These are phyloP conservation scores for Mantis religiosa DNA, from an alignment of 2,888 invertebrate species.

Conservation along the genomic window DNA sequence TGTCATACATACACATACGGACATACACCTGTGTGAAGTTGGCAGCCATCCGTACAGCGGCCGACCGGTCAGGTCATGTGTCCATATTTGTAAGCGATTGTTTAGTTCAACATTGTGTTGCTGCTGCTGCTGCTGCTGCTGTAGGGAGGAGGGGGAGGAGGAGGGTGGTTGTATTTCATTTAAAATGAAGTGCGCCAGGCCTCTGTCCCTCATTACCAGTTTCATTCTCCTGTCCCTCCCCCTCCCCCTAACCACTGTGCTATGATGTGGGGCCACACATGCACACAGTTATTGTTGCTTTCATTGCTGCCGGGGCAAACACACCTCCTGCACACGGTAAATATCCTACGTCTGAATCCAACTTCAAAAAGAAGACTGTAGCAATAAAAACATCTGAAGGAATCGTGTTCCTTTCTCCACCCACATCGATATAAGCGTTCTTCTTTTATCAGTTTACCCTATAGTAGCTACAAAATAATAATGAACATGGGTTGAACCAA, in stretches of 20 bases:
- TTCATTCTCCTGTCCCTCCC: neutral
- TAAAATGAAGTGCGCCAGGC: constrained; percentile 7
- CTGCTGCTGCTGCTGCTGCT: too few species aligned
- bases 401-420: too few species aligned
- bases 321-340: neutral
- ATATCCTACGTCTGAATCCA: neutral
- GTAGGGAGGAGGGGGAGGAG: too few species aligned
- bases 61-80: neutral
- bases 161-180: constrained; percentile 1
- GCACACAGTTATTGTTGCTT: neutral
- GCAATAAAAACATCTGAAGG: neutral
- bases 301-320: neutral
- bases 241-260: neutral
- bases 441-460: too few species aligned
- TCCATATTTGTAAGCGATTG: constrained; percentile 12
- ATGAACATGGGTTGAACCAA: too few species aligned
- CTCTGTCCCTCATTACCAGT: constrained; percentile 11
- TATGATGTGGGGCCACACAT: neutral
- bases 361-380: neutral
- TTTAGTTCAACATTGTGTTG: constrained; percentile 11
- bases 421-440: too few species aligned
- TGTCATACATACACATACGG: neutral
- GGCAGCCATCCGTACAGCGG: neutral
- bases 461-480: too few species aligned
- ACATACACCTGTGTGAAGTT: constrained; percentile 5